Conservation (phyloP, 2,888 invertebrate genomes). For the Temnothorax unifasciatus region DNA sequence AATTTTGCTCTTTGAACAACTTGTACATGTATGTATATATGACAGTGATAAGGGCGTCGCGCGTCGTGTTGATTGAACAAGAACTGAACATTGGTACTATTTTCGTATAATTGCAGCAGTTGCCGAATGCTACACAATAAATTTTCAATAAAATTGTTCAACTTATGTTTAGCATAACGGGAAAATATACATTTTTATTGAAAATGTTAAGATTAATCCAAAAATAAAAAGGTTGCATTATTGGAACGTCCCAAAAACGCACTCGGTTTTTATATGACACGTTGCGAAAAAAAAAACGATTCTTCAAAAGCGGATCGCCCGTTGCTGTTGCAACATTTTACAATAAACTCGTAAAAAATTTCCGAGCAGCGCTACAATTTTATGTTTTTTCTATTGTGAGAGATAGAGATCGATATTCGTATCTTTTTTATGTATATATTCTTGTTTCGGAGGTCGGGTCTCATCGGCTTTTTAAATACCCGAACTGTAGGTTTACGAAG, state of each 20-base stretch:
- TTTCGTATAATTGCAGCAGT: neutral
- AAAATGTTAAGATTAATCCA: conserved; percentile 43
- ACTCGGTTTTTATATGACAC: conserved; percentile 20
- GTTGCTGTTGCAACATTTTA: conserved; percentile 48
- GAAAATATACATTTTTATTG: conserved; percentile 8
- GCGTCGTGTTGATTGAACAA: conserved; percentile 3
- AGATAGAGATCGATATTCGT: conserved; percentile 29
- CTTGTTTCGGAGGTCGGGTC: conserved; percentile 29
- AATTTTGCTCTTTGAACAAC: neutral
- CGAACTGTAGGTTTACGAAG: conserved; percentile 19
- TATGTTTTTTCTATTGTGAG: conserved; percentile 43
- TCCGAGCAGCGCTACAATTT: conserved; percentile 33
- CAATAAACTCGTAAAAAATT: conserved; percentile 57
- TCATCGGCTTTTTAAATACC: conserved; percentile 45
- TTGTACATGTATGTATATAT: neutral
- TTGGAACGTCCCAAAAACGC: conserved; percentile 3
- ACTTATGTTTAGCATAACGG: neutral
- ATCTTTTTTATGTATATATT: conserved; percentile 43
- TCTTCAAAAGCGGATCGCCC: conserved; percentile 41
- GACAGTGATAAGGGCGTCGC: conserved; percentile 18
- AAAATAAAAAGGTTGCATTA: conserved; percentile 43
- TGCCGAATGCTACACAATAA: neutral
- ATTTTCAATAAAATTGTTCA: neutral
- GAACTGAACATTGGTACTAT: neutral
- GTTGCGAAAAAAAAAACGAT: conserved; percentile 25